Conservation (phyloP, 2,797 vertebrate genomes). For the Antennarius maculatus region DNA sequence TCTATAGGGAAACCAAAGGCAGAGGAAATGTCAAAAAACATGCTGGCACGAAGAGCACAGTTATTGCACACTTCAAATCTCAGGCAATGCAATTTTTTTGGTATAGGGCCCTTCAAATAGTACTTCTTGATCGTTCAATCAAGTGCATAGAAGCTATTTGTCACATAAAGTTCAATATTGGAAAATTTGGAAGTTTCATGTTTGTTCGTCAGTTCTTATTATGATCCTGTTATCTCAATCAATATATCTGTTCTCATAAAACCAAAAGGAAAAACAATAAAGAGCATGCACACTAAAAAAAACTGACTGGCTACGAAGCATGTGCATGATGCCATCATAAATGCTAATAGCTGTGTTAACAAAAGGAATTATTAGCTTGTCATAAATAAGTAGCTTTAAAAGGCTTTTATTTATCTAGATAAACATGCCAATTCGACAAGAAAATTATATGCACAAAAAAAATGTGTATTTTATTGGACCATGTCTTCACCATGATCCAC, state of each 20-base stretch:
- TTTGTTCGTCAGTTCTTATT: constrained; percentile 59
- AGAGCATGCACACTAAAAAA: constrained; percentile 8
- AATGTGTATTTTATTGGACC: constrained; percentile 39
- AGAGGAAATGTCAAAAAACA: constrained; percentile 22
- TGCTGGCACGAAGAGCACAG: constrained; percentile 6
- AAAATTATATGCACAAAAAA: constrained; percentile 28
- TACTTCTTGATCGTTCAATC: constrained; percentile 6
- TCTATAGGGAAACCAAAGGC: constrained; percentile 34
- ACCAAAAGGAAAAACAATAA: constrained; percentile 7
- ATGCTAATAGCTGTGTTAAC: constrained; percentile 33
- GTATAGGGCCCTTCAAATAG: constrained; percentile 36
- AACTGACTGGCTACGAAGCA: constrained; percentile 20
- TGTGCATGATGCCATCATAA: constrained; percentile 33
- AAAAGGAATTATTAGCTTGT: constrained; percentile 41
- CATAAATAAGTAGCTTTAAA: constrained; percentile 26
- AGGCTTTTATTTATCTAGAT: constrained; percentile 24
- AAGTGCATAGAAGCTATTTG: constrained; percentile 25
- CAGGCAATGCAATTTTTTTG: constrained; percentile 14
- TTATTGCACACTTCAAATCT: constrained; percentile 8
- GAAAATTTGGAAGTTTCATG: constrained; percentile 47
- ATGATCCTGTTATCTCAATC: constrained; percentile 39
- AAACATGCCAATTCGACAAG: constrained; percentile 37
- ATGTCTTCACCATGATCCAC: constrained; percentile 7
- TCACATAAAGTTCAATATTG: constrained; percentile 48
- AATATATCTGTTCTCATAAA: constrained; percentile 51